Evolutionary conservation across 2,797 vertebrate genomes (phyloP).

Genomic region (Poecile montanus): DNA sequence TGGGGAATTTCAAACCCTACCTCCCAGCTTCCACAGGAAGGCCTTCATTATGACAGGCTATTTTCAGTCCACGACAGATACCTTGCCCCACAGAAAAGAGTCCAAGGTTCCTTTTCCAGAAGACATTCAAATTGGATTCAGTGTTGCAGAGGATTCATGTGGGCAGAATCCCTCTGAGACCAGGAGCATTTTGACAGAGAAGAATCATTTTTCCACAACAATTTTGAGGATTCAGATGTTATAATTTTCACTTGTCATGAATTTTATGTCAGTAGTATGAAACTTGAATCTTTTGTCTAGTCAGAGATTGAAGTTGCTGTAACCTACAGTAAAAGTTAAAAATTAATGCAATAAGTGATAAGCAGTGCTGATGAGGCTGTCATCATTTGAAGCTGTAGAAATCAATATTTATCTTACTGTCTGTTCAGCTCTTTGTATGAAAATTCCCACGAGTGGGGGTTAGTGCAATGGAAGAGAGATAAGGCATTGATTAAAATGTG

Average conservation of each 20-base stretch:
- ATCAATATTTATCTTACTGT: not conserved
- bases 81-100: not conserved
- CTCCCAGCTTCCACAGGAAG: not conserved
- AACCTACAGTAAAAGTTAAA: not conserved
- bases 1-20: not conserved
- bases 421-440: not conserved
- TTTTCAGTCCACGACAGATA: not conserved
- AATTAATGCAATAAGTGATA: not conserved
- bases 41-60: not conserved
- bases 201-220: not conserved
- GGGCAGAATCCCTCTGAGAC: not conserved
- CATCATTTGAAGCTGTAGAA: not conserved
- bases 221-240: not conserved
- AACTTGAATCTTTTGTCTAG: not conserved
- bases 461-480: not conserved
- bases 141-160: not conserved
- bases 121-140: not conserved
- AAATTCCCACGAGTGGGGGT: not conserved
- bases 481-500: not conserved
- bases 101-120: not conserved
- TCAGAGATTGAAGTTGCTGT: not conserved
- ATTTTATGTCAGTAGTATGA: not conserved
- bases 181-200: not conserved
- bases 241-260: not conserved
- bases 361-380: not conserved